These are phyloP conservation scores for Chiroxiphia lanceolata DNA, from an alignment of 2,797 vertebrate species.

Conservation along the genomic window DNA sequence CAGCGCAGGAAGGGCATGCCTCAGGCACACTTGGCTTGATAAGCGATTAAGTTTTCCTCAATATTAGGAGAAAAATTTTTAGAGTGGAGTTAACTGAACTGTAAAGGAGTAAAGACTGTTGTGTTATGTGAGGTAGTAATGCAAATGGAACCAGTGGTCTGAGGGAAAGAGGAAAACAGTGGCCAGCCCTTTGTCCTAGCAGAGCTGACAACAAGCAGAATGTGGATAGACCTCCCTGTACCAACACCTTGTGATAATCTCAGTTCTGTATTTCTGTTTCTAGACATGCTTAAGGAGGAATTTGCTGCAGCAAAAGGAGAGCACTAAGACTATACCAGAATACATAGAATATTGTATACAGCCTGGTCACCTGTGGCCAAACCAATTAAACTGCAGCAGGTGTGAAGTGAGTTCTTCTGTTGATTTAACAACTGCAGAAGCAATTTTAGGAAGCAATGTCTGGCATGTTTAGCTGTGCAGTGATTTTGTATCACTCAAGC, in stretches of 20 bases:
- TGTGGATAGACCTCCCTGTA: background rate
- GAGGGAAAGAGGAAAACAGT: background rate
- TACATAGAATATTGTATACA: background rate
- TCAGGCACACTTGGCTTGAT: background rate
- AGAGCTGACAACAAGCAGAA: background rate
- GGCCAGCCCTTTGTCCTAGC: background rate
- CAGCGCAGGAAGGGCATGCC: background rate
- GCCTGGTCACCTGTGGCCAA: background rate
- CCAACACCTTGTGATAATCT: background rate
- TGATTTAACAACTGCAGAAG: background rate
- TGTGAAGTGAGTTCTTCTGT: background rate
- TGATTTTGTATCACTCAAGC: background rate
- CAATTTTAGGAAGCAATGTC: background rate
- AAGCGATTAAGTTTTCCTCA: background rate
- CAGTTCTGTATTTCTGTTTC: background rate
- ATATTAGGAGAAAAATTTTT: background rate
- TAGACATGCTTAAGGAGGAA: background rate
- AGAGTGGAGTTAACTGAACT: background rate
- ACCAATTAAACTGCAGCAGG: background rate
- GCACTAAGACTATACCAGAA: background rate
- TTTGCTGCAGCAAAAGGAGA: background rate
- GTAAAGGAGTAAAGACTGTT: background rate
- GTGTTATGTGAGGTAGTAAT: background rate
- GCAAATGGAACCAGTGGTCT: background rate
- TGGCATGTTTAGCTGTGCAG: background rate